These are phyloP conservation scores for Scotopteryx bipunctaria DNA, from an alignment of 2,888 invertebrate genomes.

Conservation along the genomic window DNA sequence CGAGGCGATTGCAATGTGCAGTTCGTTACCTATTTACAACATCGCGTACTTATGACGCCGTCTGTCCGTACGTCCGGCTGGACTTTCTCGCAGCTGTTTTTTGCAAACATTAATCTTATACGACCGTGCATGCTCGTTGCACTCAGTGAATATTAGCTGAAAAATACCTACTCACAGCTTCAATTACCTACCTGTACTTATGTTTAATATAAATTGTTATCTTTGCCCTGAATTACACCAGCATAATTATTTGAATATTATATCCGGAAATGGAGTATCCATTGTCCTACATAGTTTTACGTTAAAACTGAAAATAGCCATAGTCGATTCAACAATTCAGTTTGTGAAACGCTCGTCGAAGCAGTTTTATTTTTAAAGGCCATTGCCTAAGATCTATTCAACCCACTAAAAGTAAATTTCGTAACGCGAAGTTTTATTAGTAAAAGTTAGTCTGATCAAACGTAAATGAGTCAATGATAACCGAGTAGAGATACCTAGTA, in stretches of 20 bases:
- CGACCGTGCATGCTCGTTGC: too few species aligned
- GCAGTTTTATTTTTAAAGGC: constrained; percentile 26
- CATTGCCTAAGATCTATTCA: constrained; percentile 35
- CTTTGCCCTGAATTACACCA: neutral
- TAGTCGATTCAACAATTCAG: constrained; percentile 2
- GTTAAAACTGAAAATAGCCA: constrained; percentile 11
- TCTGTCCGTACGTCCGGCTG: constrained; percentile 50
- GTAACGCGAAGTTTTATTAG: constrained; percentile 30
- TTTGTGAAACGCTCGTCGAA: constrained; percentile 19
- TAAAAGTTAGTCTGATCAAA: constrained; percentile 23
- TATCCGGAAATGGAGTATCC: neutral
- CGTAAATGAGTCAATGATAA: constrained; percentile 8
- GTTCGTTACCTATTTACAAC: constrained; percentile 72
- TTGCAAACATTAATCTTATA: constrained; percentile 47
- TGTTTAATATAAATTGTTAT: too few species aligned
- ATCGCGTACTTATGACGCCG: constrained; percentile 44
- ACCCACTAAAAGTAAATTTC: constrained; percentile 31
- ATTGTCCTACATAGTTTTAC: neutral
- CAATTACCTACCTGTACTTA: too few species aligned
- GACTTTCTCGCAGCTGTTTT: constrained; percentile 60
- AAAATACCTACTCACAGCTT: too few species aligned
- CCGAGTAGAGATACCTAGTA: too few species aligned
- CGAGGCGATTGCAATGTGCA: constrained; percentile 63
- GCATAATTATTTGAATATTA: neutral
- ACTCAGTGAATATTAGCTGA: too few species aligned